Base-by-base conservation (phyloP, 2,888 invertebrate genomes). In the Cephonodes hylas region DNA sequence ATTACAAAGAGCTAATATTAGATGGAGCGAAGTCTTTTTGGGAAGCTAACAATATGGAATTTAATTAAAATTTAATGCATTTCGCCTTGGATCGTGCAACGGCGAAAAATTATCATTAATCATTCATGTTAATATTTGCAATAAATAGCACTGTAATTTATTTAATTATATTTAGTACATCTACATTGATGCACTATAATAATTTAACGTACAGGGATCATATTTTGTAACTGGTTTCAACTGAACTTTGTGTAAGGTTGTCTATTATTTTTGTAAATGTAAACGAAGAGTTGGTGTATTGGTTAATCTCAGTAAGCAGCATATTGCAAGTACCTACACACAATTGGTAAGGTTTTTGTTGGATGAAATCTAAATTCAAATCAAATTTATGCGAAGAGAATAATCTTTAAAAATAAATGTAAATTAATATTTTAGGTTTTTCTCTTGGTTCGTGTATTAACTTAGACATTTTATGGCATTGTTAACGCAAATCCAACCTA, bases 71-170 rank as follows among this genome's bases (percentile, higher is more conserved):
- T 61, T 61, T 61, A 38, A 46, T 61, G 10, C 23, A 57, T 44
- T 38, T 57, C 13, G 45, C 58, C 58, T 62, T n/a, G 46, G 20
- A 56, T 46, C 34, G 45, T 42, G 58, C 58, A 58, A 57, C 23
- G 23, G 38, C 25, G 48, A 53, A 60, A 60, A 53, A 42, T 42
- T 60, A 38, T 53, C 60, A 60, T 60, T 42, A 60, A 60, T 60
- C 60, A 60, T 60, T 20, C 18, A 27, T 42, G 25, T 53, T 60
- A 27, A 53, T 20, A 53, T 60, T 53, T 44, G 27, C 27, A 15
- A 44, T 59, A 59, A 59, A 59, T 44, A 53, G 31, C 53, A 10
- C 31, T 31, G 18, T 53, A 53, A 53, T 53, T 18, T 31, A 59
- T 59, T 13, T 13, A 8, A 25, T 44, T 25, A 27, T 23, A 59